Base-by-base conservation (phyloP, 2,797 vertebrate species). In the Enteromius afrohamiltoni region DNA sequence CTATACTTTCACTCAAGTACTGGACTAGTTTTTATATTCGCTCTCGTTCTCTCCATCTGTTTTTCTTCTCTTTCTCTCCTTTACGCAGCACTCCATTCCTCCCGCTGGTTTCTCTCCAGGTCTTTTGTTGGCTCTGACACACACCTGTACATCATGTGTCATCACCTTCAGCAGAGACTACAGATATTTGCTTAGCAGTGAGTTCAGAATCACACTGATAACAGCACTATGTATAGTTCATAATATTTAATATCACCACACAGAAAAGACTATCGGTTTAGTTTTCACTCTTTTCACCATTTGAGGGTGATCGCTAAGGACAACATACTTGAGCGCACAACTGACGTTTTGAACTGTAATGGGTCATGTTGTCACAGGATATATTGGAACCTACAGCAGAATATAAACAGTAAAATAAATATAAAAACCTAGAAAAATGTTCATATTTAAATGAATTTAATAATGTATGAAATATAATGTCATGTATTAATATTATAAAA, bases 111-210 rank as follows among this genome's bases (percentile, higher is more conserved):
- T 62, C 14, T 47, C 19, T 65, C 13, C 6, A 31, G 6, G 31
- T 78, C 6, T 64, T 7, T 4, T 70, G 17, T 21, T 31, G 23
- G 17, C 16, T 73, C 26, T 6, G 26, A 73, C 26, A 73, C 67
- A 68, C 69, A 51, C 69, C 74, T 65, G 42, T 78, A 34, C 42
- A 10, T 60, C 58, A 60, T 60, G 58, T 40, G 34, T 16, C 60
- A 47, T 79, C 19, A 67, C 6, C 49, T 21, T 51, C 70, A 42
- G 67, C 37, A 42, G 5, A 42, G 5, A 42, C 75, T 53, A 3
- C 0, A 34, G 62, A 47, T 31, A 71, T 37, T 55, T 76, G 14
- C 21, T 60, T 13, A 76, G 37, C 14, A 77, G 34, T 73, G 58
- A 62, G 58, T 29, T 29, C 1, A 31, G 60, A 29, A 71, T 71